A percentile compares a stretch with the other conserved stretches of the same genome.
Evolutionary conservation across 1,140 invertebrate species (phyloP).

Genomic region (Oscheius sp.): DNA sequence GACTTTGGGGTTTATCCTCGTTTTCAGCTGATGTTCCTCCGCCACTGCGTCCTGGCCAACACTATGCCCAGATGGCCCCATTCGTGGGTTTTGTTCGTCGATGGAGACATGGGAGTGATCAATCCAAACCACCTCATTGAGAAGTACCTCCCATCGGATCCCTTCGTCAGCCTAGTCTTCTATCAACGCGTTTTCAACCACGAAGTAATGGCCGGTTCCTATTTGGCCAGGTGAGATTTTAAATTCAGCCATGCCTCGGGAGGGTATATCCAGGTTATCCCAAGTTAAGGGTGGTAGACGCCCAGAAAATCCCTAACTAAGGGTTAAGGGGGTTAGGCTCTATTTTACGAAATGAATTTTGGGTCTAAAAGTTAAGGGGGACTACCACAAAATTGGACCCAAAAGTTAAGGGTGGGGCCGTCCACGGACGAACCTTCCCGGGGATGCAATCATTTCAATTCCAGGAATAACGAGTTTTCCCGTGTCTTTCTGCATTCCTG

Average conservation of each 20-base stretch:
- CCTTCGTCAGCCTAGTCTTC: constrained; percentile 30
- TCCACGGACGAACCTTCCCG: too few species aligned
- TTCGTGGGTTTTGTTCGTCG: constrained; percentile 37
- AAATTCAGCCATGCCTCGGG: too few species aligned
- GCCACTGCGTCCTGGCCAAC: constrained; percentile 34
- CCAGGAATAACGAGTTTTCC: constrained; percentile 35
- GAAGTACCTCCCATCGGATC: constrained; percentile 29
- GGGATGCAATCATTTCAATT: too few species aligned
- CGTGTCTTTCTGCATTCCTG: constrained; percentile 39
- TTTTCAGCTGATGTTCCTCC: constrained; percentile 44
- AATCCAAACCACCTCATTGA: constrained; percentile 45
- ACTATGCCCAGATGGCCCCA: not conserved
- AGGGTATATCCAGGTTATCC: too few species aligned
- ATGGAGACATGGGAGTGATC: constrained; percentile 45
- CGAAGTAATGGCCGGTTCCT: constrained; percentile 46
- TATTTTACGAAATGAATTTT: too few species aligned
- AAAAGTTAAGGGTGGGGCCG: too few species aligned
- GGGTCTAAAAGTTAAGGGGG: too few species aligned
- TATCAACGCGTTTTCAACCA: constrained; percentile 46
- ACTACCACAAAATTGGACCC: too few species aligned
- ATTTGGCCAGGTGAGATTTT: constrained; percentile 34
- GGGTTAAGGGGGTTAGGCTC: too few species aligned
- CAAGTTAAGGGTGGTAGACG: too few species aligned
- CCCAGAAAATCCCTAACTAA: too few species aligned
- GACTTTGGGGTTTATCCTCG: not conserved